These are phyloP conservation scores for Aphis gossypii DNA, from an alignment of 1,140 invertebrate species.

Conservation along the genomic window DNA sequence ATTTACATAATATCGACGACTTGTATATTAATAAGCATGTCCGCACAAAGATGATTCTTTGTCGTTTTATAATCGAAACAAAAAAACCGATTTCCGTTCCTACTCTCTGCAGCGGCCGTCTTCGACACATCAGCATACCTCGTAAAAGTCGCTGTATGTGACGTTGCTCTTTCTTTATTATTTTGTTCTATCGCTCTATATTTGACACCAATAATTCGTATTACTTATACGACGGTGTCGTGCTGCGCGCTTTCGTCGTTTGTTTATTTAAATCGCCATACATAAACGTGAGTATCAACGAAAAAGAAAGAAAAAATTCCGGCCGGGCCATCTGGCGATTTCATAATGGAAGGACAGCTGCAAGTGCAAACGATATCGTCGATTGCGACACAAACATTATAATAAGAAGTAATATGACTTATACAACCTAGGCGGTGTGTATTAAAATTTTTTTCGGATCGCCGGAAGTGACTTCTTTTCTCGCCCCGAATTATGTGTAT, in stretches of 20 bases:
- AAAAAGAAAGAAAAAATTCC: not conserved
- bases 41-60: slow-evolving; percentile 2
- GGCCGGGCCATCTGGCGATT: slow-evolving; percentile 39
- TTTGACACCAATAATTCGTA: not conserved
- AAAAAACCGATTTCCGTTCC: not conserved
- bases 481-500: not conserved
- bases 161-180: not conserved
- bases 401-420: not conserved
- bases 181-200: not conserved
- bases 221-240: not conserved
- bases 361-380: not conserved
- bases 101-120: not conserved
- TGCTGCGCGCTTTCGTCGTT: not conserved
- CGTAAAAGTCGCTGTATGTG: not conserved
- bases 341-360: slow-evolving; percentile 49
- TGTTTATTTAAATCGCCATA: not conserved
- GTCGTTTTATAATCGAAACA: not conserved
- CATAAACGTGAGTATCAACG: not conserved
- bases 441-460: not conserved
- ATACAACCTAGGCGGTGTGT: not conserved
- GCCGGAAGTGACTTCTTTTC: slow-evolving; percentile 10
- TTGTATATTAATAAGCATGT: not conserved
- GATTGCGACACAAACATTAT: slow-evolving; percentile 17
- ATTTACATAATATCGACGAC: not conserved
- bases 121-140: not conserved